Base-by-base conservation (phyloP, 2,888 invertebrate genomes). In the Microctonus aethiopoides region DNA sequence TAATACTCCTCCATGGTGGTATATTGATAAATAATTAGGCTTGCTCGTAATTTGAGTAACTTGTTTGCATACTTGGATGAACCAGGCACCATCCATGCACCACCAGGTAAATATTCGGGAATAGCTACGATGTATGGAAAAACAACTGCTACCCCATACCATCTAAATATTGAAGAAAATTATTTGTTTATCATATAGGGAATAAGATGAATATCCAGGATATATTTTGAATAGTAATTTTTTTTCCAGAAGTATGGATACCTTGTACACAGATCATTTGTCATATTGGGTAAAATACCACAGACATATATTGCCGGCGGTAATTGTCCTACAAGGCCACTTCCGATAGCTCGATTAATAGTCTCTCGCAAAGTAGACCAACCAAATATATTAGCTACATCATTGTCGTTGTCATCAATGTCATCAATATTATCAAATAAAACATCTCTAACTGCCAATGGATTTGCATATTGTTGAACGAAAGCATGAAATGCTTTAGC, bases 261-360 rank as follows among this genome's bases (percentile, higher is more conserved):
- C 79, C 79, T 78, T 46, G 75, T 68, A 70, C 79, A 80, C 16
- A 80, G 71, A 39, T 79, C 78, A 26, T 77, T 76, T 52, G 71
- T 71, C 20, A 60, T n/a, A 6, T 41, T 16, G 2, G 22, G 32
- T 26, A n/a, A 52, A 36, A 67, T 74, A 11, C 77, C 77, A 61
- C 79, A 80, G 26, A 77, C 72, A 63, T 78, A 77, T 71, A 78
- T 76, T 0, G 78, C 74, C 0, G 76, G 64, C 26, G 79, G 80
- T 13, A 79, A 22, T 69, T 73, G 70, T 0, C 79, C 80, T 1
- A 75, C 71, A 51, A 76, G 65, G 5, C 77, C 73, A 2, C 77
- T 70, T 2, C 73, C 74, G n/a, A 77, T 74, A 20, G 74, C 78
- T 0, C 56, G 61, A 10, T 62, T 59, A 34, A 77, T 63, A 0